Percentiles rank a stretch among this genome's conserved stretches.
These are phyloP conservation scores for Thamnophis sirtalis DNA, from an alignment of 2,113 vertebrate genomes.

Conservation along the genomic window DNA sequence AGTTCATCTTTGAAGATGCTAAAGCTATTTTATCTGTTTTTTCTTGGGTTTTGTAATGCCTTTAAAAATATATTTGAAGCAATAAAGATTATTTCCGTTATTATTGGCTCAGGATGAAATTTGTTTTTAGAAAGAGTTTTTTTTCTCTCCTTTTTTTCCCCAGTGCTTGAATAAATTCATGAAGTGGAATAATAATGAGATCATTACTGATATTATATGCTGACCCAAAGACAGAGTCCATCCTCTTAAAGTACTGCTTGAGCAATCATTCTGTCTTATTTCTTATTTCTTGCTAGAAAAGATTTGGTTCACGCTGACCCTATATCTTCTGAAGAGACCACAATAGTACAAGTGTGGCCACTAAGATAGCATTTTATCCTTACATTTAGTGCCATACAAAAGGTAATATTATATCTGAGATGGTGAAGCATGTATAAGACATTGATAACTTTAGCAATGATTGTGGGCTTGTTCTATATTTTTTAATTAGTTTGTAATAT, in stretches of 20 bases:
- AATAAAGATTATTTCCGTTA: not conserved
- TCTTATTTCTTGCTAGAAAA: conserved; percentile 23
- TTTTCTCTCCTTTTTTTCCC: conserved; percentile 18
- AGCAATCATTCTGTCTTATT: conserved; percentile 34
- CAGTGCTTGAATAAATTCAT: conserved; percentile 23
- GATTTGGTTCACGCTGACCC: conserved; percentile 46
- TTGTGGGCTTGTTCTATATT: not conserved
- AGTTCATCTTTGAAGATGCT: not conserved
- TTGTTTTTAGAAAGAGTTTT: not conserved
- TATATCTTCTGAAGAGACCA: conserved; percentile 31
- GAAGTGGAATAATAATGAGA: conserved; percentile 3
- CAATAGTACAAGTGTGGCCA: conserved; percentile 13
- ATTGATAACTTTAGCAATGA: not conserved
- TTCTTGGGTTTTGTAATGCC: not conserved
- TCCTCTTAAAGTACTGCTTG: conserved; percentile 25
- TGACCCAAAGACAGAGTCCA: conserved; percentile 32
- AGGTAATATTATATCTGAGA: conserved; percentile 37
- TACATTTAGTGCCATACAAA: conserved; percentile 45
- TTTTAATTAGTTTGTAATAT: too few relatives aligned
- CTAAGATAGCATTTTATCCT: not conserved
- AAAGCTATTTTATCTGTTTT: not conserved
- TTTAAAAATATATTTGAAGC: not conserved
- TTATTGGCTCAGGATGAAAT: not conserved
- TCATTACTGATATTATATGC: conserved; percentile 12
- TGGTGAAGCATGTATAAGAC: not conserved